These are phyloP conservation scores for Pseudonaja textilis DNA, from an alignment of 2,113 vertebrate species.

Conservation along the genomic window DNA sequence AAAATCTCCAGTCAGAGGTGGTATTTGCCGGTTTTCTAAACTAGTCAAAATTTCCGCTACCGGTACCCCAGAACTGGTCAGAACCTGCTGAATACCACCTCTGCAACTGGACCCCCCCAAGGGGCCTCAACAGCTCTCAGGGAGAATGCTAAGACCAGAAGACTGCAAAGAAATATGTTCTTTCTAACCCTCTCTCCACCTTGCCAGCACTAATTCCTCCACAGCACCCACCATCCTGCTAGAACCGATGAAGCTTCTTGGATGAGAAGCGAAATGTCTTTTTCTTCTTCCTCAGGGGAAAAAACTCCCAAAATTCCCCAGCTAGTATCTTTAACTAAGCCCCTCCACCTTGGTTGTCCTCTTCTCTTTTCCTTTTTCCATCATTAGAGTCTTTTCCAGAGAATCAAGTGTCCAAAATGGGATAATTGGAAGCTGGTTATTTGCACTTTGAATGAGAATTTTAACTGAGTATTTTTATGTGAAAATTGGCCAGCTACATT, in stretches of 20 bases:
- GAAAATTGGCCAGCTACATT: neutral
- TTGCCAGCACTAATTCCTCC: neutral
- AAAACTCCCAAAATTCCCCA: neutral
- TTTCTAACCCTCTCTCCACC: neutral
- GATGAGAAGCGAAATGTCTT: neutral
- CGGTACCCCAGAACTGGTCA: too few relatives aligned
- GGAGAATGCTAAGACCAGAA: neutral
- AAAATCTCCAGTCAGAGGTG: too few relatives aligned
- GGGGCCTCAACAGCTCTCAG: too few relatives aligned
- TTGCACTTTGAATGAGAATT: neutral
- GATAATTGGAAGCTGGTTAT: neutral
- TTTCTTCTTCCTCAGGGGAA: neutral
- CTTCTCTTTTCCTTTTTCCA: neutral
- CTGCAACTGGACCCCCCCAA: too few relatives aligned
- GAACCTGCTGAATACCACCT: too few relatives aligned
- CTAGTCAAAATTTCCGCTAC: too few relatives aligned
- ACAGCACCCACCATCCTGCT: neutral
- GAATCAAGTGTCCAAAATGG: neutral
- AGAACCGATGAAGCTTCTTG: neutral
- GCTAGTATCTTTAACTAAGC: neutral
- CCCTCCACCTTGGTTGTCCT: neutral
- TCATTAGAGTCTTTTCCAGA: neutral
- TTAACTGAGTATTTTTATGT: neutral
- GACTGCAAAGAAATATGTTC: neutral
- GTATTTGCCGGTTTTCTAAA: too few relatives aligned